Percentiles rank a stretch among this genome's conserved stretches.
Evolutionary conservation across 2,888 invertebrate species (phyloP).

Genomic region (Tubiluchus corallicola): DNA sequence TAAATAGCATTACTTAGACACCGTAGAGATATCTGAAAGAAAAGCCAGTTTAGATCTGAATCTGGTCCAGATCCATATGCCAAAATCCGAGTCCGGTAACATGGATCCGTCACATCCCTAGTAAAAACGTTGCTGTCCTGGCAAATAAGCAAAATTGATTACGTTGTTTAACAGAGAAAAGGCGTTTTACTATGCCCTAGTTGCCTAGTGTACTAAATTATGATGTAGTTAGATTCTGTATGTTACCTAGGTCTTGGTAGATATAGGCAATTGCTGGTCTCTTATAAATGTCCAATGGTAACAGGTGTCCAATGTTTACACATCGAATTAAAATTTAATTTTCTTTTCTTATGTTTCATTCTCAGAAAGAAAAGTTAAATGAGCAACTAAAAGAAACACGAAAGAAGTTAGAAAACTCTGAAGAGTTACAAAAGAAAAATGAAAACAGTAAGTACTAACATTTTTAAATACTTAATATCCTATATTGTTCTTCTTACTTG

Average conservation of each 20-base stretch:
- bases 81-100: too few species aligned
- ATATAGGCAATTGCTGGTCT: not conserved
- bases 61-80: too few species aligned
- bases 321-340: not conserved
- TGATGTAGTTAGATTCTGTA: not conserved
- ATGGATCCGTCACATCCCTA: too few species aligned
- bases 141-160: not conserved
- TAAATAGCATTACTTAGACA: too few species aligned
- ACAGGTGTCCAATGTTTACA: too few species aligned
- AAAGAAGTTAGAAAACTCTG: not conserved
- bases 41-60: too few species aligned
- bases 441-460: conserved; percentile 3
- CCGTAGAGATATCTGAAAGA: too few species aligned
- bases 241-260: not conserved
- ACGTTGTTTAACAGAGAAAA: not conserved
- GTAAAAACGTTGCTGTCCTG: not conserved
- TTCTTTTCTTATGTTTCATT: not conserved
- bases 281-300: too few species aligned
- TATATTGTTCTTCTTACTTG: too few species aligned
- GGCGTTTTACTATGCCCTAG: conserved; percentile 1
- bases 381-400: not conserved
- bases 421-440: not conserved
- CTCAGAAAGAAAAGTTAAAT: not conserved
- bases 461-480: too few species aligned
- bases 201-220: not conserved